Percentiles rank a stretch among this genome's conserved stretches.
These are phyloP conservation scores for Plutella xylostella DNA, from an alignment of 2,888 invertebrate genomes.

Conservation along the genomic window DNA sequence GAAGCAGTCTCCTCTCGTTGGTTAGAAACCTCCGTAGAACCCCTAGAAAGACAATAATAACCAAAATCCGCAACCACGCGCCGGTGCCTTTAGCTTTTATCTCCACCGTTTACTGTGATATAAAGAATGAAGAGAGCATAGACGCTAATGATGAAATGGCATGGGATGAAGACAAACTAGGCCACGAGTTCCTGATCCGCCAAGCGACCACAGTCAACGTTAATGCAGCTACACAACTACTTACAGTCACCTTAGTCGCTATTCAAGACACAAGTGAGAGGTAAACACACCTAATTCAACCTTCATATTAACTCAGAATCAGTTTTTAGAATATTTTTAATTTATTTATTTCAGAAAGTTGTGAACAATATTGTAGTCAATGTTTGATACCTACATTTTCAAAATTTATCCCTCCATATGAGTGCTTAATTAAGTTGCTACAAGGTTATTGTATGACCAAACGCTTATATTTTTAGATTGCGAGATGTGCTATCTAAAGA, in stretches of 20 bases:
- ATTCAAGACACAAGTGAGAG: conserved; percentile 65
- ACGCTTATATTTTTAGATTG: conserved; percentile 30
- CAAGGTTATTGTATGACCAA: background rate
- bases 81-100: conserved; percentile 40
- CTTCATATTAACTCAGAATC: too few species aligned
- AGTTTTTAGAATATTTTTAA: too few species aligned
- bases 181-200: conserved; percentile 63
- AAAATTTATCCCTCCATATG: background rate
- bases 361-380: too few species aligned
- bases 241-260: conserved; percentile 65
- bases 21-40: conserved; percentile 27
- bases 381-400: too few species aligned
- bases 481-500: conserved; percentile 50
- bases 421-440: background rate
- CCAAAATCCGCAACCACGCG: conserved; percentile 30
- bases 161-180: conserved; percentile 41
- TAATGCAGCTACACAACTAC: conserved; percentile 64
- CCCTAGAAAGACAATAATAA: conserved; percentile 24
- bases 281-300: too few species aligned
- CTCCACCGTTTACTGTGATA: conserved; percentile 36
- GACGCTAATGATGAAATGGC: conserved; percentile 24
- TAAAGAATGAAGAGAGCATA: too few species aligned
- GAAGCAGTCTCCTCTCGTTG: conserved; percentile 32
- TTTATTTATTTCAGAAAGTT: too few species aligned
- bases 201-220: conserved; percentile 66